phyloP scores from a whole-genome alignment of 2,113 vertebrate genomes.

The Syngnathus floridae region DNA sequence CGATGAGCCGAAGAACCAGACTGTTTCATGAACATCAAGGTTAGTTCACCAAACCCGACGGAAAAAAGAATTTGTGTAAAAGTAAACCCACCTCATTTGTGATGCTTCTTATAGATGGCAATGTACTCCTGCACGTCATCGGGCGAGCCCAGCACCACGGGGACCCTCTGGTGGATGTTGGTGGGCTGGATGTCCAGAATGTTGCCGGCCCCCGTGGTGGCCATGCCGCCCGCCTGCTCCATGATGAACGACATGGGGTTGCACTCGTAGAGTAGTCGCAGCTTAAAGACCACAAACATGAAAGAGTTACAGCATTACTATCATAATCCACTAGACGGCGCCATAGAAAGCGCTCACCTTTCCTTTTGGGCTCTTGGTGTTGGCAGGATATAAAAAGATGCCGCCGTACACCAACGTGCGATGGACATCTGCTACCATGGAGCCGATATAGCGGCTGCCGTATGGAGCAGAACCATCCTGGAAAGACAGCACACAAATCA shows the following conservation, averaged over 20 bases:
- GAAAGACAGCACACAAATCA: background rate
- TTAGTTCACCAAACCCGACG: too few species aligned
- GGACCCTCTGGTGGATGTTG: constrained; percentile 85
- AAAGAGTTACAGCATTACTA: background rate
- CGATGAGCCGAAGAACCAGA: constrained; percentile 9
- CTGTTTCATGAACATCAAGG: background rate
- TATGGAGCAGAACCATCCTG: constrained; percentile 87
- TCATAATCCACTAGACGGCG: too few species aligned
- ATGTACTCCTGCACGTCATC: constrained; percentile 92
- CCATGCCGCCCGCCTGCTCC: constrained; percentile 92
- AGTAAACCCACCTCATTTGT: constrained; percentile 61
- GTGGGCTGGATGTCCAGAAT: constrained; percentile 88
- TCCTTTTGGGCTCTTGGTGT: constrained; percentile 88
- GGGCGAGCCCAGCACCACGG: constrained; percentile 87
- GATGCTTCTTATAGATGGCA: constrained; percentile 79
- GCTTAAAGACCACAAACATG: constrained; percentile 54
- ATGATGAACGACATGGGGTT: constrained; percentile 96
- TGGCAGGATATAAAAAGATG: constrained; percentile 94
- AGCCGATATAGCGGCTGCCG: constrained; percentile 88
- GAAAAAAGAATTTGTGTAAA: too few species aligned
- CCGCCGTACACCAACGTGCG: constrained; percentile 93
- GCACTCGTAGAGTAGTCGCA: constrained; percentile 92
- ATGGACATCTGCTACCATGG: constrained; percentile 96
- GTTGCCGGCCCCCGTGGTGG: constrained; percentile 80
- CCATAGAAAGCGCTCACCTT: constrained; percentile 74